Conservation (phyloP, 2,797 vertebrate species). For the Gallirallus australis region DNA sequence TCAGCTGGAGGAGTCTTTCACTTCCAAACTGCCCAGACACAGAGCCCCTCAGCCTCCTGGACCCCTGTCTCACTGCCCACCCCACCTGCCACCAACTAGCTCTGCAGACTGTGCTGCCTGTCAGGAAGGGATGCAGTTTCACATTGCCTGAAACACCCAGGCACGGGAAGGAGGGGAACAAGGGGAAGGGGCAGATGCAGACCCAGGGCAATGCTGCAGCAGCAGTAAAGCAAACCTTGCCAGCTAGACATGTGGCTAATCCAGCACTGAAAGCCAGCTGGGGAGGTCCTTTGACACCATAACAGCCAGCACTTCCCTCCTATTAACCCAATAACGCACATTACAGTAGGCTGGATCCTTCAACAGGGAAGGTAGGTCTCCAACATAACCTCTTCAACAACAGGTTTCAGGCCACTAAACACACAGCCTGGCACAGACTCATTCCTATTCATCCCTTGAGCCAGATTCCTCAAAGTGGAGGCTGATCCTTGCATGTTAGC, state of each 20-base stretch:
- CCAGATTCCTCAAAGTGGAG: neutral
- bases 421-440: accelerated
- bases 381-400: neutral
- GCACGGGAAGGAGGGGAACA: neutral
- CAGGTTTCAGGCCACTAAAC: neutral
- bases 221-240: neutral
- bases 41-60: neutral
- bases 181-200: neutral
- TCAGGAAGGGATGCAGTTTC: neutral
- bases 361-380: neutral
- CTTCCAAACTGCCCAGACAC: neutral
- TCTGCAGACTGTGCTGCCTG: neutral
- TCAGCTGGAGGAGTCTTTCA: neutral
- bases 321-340: neutral
- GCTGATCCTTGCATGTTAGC: accelerated
- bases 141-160: neutral
- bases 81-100: neutral
- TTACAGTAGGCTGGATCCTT: neutral
- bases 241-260: accelerated
- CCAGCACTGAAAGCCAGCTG: neutral
- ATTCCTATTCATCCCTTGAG: neutral
- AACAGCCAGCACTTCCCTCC: neutral
- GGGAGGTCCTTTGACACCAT: neutral
- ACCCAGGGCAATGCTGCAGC: neutral
- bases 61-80: neutral